These are phyloP conservation scores for Eulemur rubriventer DNA, from an alignment of 2,797 vertebrate genomes.

Conservation along the genomic window DNA sequence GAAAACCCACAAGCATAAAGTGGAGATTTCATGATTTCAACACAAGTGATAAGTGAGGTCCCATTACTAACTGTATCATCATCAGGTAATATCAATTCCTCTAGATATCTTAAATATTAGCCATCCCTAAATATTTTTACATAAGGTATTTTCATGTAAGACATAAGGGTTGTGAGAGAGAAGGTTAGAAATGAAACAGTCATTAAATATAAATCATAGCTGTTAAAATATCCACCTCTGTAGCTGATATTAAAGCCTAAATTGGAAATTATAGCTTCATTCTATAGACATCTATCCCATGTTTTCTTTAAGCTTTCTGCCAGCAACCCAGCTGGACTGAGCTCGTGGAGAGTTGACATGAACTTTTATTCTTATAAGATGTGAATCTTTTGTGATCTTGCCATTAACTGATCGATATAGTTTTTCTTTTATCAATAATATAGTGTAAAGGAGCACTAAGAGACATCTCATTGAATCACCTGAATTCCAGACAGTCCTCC, in stretches of 20 bases:
- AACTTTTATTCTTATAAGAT: background rate
- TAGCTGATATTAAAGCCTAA: background rate
- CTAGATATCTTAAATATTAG: background rate
- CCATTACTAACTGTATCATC: background rate
- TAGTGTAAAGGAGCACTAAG: background rate
- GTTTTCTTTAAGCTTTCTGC: background rate
- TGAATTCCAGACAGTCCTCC: background rate
- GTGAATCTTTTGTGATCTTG: background rate
- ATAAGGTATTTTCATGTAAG: background rate
- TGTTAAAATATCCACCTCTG: background rate
- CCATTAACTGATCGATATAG: background rate
- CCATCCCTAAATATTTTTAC: background rate
- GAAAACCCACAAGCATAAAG: background rate
- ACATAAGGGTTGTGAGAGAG: background rate
- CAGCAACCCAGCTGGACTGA: background rate
- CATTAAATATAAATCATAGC: background rate
- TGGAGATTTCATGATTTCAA: background rate
- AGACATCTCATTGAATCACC: background rate
- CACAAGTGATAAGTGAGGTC: background rate
- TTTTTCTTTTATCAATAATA: background rate
- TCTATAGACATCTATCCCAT: background rate
- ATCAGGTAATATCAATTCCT: background rate
- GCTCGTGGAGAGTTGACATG: background rate
- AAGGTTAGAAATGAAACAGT: background rate
- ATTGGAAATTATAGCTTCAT: background rate